A percentile compares a stretch with the other conserved stretches of the same genome.
Evolutionary conservation across 2,797 vertebrate species (phyloP).

Genomic region (Tiaroga cobitis): DNA sequence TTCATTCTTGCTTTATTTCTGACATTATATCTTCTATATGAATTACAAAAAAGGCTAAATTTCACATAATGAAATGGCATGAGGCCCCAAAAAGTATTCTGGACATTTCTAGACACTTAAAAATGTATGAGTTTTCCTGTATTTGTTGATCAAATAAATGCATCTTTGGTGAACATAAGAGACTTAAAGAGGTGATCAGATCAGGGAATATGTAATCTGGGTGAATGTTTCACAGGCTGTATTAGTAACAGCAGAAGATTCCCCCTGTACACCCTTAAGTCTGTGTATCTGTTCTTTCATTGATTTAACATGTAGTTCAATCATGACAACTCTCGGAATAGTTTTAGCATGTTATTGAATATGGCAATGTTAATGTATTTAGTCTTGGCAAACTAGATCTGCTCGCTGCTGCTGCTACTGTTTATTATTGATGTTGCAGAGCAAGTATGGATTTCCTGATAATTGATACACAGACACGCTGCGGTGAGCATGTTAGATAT

Average conservation of each 20-base stretch:
- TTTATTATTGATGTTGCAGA: neutral
- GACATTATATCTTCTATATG: slow-evolving; percentile 1
- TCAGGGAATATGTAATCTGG: neutral
- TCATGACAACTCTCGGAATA: no score
- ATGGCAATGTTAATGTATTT: neutral
- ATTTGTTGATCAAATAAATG: neutral
- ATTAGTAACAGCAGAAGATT: neutral
- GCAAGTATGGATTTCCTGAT: neutral
- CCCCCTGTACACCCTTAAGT: neutral
- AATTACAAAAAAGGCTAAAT: slow-evolving; percentile 33
- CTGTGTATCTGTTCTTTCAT: neutral
- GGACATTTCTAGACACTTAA: no score
- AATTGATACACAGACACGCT: neutral
- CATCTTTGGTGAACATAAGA: neutral
- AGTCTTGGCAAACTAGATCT: neutral
- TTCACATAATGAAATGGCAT: neutral
- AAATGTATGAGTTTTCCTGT: neutral
- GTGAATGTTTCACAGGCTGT: neutral
- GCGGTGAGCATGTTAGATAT: neutral
- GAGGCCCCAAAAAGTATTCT: neutral
- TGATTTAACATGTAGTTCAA: slow-evolving; percentile 12
- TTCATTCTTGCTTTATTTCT: slow-evolving; percentile 24
- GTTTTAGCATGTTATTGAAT: no score
- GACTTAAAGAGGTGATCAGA: neutral
- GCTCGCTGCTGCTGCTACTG: neutral